Evolutionary conservation across 92 coral and sea anemone species (phyloP).

Genomic region (Porites lobata): DNA sequence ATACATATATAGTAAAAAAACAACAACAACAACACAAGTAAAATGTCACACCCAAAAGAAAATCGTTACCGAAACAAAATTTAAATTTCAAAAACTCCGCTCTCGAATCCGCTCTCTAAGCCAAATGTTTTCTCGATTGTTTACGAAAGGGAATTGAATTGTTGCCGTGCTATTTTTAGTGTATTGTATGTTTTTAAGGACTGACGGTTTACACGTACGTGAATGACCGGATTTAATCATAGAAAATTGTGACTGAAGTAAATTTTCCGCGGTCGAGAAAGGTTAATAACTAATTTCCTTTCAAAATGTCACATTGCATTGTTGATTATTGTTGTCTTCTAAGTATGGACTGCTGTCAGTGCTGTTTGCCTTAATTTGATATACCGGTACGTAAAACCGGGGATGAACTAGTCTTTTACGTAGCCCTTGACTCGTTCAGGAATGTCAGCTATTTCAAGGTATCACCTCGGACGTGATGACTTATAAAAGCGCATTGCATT

Average conservation of each 20-base stretch:
- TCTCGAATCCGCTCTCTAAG: too few relatives aligned
- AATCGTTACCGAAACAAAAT: too few relatives aligned
- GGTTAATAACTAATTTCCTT: not conserved
- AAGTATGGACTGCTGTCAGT: not conserved
- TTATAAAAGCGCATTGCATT: not conserved
- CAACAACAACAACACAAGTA: too few relatives aligned
- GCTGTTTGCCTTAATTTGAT: not conserved
- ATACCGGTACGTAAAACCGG: not conserved
- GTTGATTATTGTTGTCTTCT: too few relatives aligned
- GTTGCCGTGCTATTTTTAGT: too few relatives aligned
- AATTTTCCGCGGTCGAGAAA: not conserved
- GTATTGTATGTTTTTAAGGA: too few relatives aligned
- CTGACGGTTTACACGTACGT: too few relatives aligned
- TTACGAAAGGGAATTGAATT: too few relatives aligned
- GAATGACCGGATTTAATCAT: not conserved
- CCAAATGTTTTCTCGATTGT: too few relatives aligned
- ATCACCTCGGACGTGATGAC: slow-evolving; percentile 1
- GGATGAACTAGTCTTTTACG: not conserved
- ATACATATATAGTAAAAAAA: too few relatives aligned
- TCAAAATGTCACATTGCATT: not conserved
- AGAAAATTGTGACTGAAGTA: not conserved
- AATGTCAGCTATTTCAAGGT: not conserved
- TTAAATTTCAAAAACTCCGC: too few relatives aligned
- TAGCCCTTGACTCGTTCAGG: not conserved
- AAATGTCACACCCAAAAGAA: too few relatives aligned